Evolutionary conservation across 2,113 vertebrate genomes (phyloP).

Genomic region (Apaloderma vittatum): DNA sequence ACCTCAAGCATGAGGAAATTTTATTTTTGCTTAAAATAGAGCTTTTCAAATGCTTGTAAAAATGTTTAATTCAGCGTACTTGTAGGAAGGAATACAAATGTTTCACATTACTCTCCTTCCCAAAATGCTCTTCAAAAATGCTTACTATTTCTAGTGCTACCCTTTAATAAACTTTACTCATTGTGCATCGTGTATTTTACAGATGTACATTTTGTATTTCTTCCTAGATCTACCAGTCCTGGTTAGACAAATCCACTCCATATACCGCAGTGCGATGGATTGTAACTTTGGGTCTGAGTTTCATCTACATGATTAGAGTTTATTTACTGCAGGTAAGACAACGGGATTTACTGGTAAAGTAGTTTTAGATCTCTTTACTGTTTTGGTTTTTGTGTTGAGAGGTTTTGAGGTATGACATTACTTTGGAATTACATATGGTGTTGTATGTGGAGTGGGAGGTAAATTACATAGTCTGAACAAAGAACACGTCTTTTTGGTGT

Average conservation of each 20-base stretch:
- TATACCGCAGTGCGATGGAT: constrained; percentile 92
- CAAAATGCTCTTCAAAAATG: background rate
- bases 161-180: background rate
- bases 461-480: background rate
- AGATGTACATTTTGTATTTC: background rate
- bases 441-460: background rate
- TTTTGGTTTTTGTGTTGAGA: background rate
- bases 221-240: constrained; percentile 93
- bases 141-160: background rate
- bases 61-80: background rate
- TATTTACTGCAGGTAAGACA: constrained; percentile 94
- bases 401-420: background rate
- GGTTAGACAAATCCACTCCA: constrained; percentile 98
- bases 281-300: constrained; percentile 89
- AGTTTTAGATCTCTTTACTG: background rate
- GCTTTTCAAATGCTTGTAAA: background rate
- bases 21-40: background rate
- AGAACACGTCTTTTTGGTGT: background rate
- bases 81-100: background rate
- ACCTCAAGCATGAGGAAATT: background rate
- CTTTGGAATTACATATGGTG: background rate
- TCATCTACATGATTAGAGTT: constrained; percentile 97
- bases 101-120: background rate
- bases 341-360: background rate
- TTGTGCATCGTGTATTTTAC: background rate